Evolutionary conservation across 2,797 vertebrate species (phyloP), one percentile per base, ranked within the genome.

Genomic region (Micropoecilia bifurca): DNA sequence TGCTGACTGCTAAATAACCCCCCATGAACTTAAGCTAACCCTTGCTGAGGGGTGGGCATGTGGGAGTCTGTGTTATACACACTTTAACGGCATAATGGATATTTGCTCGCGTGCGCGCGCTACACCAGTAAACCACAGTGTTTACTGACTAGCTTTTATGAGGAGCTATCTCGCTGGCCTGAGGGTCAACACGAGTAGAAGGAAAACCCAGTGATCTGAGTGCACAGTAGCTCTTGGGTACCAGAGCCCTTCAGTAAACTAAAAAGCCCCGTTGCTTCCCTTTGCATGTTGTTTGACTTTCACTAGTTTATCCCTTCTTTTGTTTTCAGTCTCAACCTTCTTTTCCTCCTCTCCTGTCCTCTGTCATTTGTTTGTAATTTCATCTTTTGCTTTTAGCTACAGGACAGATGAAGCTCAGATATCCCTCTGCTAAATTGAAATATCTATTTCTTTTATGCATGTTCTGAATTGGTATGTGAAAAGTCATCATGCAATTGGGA

Each of bases 101-200:
- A 79, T 91, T 84, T 91, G 78, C n/a, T 28, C 2, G 43, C 13
- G 74, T 78, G 61, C 81, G 84, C 46, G 73, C 76, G 77, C 85
- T 81, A 79, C 77, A 68, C 71, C 87, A 85, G 68, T 47, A 78
- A 90, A 86, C 84, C 78, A 30, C 88, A 84, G 76, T 76, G 78
- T 75, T 88, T 81, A 71, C 83, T 79, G 76, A 81, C 36, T 66
- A 22, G 77, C 88, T 84, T 80, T 84, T 77, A 77, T 78, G 68
- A 82, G 76, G 80, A 92, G 82, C 86, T 90, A 91, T 94, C 90
- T 85, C 2, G 72, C 80, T 76, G 80, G 83, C 87, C 91, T 30
- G 14, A 71, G 85, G 92, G 88, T 92, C 90, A 86, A 83, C 85
- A 78, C 83, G 82, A 89, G 85, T 78, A 89, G 91, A 92, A 93